Evolutionary conservation across 2,888 invertebrate species (phyloP).

Genomic region (Epistrophe grossulariae): DNA sequence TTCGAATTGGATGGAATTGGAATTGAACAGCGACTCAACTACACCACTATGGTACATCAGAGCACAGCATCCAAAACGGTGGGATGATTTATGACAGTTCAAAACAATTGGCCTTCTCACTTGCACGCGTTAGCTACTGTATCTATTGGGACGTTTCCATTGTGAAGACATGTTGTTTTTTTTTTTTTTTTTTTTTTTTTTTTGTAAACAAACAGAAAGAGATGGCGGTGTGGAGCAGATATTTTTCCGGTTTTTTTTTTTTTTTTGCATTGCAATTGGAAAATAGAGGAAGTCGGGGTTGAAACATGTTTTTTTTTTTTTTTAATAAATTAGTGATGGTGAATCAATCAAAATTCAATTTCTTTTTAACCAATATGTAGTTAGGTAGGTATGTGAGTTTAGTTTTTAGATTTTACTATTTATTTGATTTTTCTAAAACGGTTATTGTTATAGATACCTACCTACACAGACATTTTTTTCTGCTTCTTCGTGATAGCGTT

Average conservation of each 20-base stretch:
- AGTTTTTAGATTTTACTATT: not conserved
- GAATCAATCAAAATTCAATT: conserved; percentile 57
- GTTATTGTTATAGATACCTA: not conserved
- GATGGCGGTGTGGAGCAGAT: conserved; percentile 41
- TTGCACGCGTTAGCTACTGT: conserved; percentile 71
- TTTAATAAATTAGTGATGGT: conserved; percentile 33
- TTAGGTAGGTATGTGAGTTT: no score
- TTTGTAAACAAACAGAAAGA: conserved; percentile 69
- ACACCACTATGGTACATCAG: not conserved
- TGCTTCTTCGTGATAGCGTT: conserved; percentile 18
- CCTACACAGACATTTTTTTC: conserved; percentile 2
- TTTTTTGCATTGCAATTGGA: conserved; percentile 50
- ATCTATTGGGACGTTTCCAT: conserved; percentile 67
- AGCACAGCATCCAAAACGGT: conserved; percentile 54
- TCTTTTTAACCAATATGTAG: no score
- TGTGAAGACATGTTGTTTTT: conserved; percentile 44
- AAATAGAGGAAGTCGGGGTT: conserved; percentile 36
- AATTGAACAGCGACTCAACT: conserved; percentile 50
- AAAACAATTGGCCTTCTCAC: conserved; percentile 80
- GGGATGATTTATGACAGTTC: conserved; percentile 83
- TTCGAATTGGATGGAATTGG: conserved; percentile 38
- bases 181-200: conserved; percentile 45
- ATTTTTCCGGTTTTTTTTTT: conserved; percentile 39
- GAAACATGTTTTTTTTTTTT: conserved; percentile 16
- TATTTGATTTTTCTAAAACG: not conserved